Conservation (phyloP, 2,888 invertebrate species). For the Dorcus parallelipipedus region DNA sequence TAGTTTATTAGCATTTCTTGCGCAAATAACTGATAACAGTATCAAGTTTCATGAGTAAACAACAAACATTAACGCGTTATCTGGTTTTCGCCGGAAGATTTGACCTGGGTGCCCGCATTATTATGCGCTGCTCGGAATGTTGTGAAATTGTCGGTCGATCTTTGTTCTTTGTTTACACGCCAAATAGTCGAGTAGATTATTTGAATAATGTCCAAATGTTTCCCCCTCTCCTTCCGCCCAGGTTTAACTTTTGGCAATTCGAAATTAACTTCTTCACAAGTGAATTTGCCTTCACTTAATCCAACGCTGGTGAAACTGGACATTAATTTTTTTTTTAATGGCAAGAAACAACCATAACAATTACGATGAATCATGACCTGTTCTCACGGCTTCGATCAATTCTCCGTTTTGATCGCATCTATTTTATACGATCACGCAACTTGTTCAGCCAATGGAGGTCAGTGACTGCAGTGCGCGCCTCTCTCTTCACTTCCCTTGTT, state of each 20-base stretch:
- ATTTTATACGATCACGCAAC: conserved; percentile 35
- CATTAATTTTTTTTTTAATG: no score
- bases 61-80: background rate
- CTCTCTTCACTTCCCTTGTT: conserved; percentile 25
- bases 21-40: background rate
- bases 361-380: background rate
- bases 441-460: conserved; percentile 40
- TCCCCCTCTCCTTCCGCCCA: no score
- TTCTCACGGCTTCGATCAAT: conserved; percentile 18
- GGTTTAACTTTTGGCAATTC: no score
- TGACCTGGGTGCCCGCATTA: background rate
- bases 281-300: no score
- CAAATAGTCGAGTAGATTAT: no score
- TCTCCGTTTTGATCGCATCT: conserved; percentile 20
- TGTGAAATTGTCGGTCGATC: background rate
- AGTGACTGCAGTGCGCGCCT: conserved; percentile 34
- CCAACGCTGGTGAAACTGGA: no score
- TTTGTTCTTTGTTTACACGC: background rate
- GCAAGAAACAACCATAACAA: no score
- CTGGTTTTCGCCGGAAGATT: no score
- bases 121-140: conserved; percentile 1
- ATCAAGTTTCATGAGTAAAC: background rate
- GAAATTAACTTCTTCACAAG: no score
- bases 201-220: no score
- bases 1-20: background rate